Evolutionary conservation across 2,113 vertebrate species (phyloP), one percentile per base, ranked within the genome.

Genomic region (Macaca mulatta): DNA sequence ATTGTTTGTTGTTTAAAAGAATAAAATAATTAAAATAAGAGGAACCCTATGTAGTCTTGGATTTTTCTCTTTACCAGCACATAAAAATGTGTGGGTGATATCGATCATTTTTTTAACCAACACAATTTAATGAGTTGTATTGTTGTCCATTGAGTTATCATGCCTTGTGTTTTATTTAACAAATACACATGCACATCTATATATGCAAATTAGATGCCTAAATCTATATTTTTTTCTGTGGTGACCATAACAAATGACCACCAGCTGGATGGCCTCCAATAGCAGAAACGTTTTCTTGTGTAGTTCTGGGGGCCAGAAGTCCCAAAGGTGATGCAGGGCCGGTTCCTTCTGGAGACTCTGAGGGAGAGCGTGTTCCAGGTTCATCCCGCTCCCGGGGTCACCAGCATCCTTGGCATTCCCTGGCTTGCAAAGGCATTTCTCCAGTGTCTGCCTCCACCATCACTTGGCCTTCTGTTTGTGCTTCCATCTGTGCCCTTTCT

Each of bases 11-110:
- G 80, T 84, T 95, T 59, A 61, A 83, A 74, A 80, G 83, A 85
- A 72, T 92, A 82, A 89, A 97, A 92, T 89, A 69, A 95, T 80
- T 97, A 55, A 81, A 95, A 74, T 81, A 92, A 25, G 9, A 16
- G 5, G 2, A 83, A 14, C 0, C 25, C 50, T 32, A 2, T 20
- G 59, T 38, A 40, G 72, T 2, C 35, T 67, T 40, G 72, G 20
- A 18, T 30, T 75, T 84, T 72, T 40, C 77, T 78, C 90, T 74
- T 75, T 52, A 50, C 17, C 48, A 70, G 61, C 74, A 81, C 17
- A n/a, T 22, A 67, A 81, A 85, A 64, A 93, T 10, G 8, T 22
- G 40, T 1, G 35, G 77, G 30, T 38, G 61, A n/a, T 18, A 55
- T 3, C 6, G 17, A 13, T 14, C 25, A 2, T 59, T 6, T 13